These are phyloP conservation scores for Clarias macrocephalus DNA, from an alignment of 2,113 vertebrate genomes.

Conservation along the genomic window DNA sequence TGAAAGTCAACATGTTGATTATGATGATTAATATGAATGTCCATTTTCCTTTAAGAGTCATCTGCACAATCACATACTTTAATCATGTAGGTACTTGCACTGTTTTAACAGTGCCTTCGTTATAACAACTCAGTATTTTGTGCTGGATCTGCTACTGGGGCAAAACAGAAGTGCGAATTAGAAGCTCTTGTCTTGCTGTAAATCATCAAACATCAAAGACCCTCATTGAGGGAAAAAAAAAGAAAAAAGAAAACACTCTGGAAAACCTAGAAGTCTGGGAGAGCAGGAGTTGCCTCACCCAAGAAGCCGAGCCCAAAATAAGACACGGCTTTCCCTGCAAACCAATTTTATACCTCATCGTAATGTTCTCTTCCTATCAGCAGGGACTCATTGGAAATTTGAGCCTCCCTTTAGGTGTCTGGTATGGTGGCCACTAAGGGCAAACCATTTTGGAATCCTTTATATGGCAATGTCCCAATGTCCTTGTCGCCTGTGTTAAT, in stretches of 20 bases:
- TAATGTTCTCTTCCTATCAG: not conserved
- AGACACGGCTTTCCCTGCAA: slow-evolving; percentile 31
- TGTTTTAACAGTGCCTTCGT: too few species aligned
- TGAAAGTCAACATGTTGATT: not conserved
- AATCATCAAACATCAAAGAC: not conserved
- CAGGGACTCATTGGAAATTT: not conserved
- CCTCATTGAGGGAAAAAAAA: slow-evolving; percentile 13
- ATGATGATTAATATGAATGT: not conserved
- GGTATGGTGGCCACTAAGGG: slow-evolving; percentile 7
- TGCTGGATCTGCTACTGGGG: not conserved
- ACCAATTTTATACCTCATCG: slow-evolving; percentile 22
- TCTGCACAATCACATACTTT: not conserved
- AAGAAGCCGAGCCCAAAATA: slow-evolving; percentile 34
- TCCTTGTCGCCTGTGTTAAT: slow-evolving; percentile 2
- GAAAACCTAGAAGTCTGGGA: slow-evolving; percentile 25
- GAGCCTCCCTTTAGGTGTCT: slow-evolving; percentile 18
- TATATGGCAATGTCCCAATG: not conserved
- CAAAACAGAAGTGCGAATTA: not conserved
- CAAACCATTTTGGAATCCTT: slow-evolving; percentile 8
- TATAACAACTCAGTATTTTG: not conserved
- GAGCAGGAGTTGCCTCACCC: not conserved
- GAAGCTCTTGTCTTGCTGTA: slow-evolving; percentile 2
- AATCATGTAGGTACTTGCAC: not conserved
- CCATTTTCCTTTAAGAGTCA: not conserved
- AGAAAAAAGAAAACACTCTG: not conserved